A percentile compares a stretch with the other conserved stretches of the same genome.
phyloP scores from a whole-genome alignment of 2,797 vertebrate genomes.

The Pachyuromys duprasi region DNA sequence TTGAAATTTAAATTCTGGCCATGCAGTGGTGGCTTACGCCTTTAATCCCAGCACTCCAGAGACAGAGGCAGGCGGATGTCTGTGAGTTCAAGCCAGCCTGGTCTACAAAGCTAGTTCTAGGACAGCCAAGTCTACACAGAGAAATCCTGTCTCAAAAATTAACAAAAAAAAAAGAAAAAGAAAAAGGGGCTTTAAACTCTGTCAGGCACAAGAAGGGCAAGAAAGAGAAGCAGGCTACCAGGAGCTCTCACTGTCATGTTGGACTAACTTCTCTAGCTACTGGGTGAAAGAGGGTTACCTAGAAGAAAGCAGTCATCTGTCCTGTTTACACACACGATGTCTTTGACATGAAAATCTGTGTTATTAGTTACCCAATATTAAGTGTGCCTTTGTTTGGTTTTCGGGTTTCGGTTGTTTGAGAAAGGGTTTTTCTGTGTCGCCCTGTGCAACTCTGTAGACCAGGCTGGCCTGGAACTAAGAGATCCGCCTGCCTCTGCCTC shows the following conservation, averaged over 20 bases:
- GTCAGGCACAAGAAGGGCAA: background rate
- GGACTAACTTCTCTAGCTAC: background rate
- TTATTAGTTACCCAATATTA: background rate
- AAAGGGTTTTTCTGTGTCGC: too few species aligned
- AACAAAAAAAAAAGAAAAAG: background rate
- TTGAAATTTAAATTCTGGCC: background rate
- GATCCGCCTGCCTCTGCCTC: too few species aligned
- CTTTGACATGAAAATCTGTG: background rate
- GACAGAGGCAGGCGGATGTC: background rate
- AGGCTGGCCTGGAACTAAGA: too few species aligned
- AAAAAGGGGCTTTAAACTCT: background rate
- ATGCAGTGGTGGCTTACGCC: background rate
- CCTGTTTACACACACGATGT: background rate
- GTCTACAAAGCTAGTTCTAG: background rate
- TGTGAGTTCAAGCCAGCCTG: background rate
- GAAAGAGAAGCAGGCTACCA: background rate
- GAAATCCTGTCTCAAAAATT: background rate
- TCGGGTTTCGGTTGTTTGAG: too few species aligned
- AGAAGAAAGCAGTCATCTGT: background rate
- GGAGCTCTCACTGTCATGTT: background rate
- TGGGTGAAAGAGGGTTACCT: background rate
- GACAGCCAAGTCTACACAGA: background rate
- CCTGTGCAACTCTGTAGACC: too few species aligned
- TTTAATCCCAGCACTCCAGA: background rate
- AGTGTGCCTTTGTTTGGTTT: too few species aligned